Evolutionary conservation across 2,113 vertebrate species (phyloP), one percentile per base, ranked within the genome.

Genomic region (Lepisosteus oculatus): DNA sequence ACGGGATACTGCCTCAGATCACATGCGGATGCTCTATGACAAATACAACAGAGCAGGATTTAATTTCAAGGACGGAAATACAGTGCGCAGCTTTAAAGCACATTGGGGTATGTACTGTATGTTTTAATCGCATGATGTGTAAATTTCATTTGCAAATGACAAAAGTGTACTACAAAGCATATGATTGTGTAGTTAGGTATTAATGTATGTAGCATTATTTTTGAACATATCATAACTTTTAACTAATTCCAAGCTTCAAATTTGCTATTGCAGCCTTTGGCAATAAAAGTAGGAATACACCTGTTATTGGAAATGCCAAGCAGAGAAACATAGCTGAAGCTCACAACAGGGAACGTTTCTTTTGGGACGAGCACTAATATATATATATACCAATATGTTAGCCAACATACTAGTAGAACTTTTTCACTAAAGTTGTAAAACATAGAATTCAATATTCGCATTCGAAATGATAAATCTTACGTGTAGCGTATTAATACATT

Each of bases 1-100:
- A 8, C 87, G 79, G 74, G 94, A 96, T 89, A 86, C 88, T 69
- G 88, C 96, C 72, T 94, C 95, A 3, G 93, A 95, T 75, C 97
- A 98, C 85, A 98, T 98, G 97, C 90, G 93, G 80, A 86, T 91
- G 79, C 93, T 98, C 68, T 98, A 98, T 72, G 86, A 90, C 43
- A 93, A 93, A 80, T 97, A 95, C 88, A 86, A 85, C 73, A 86
- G 76, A 17, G 87, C 85, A 17, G 89, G 87, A 5, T 90, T 86
- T 70, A 81, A 81, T 42, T 89, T 89, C 76, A 86, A 81, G 71
- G 90, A 93, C 69, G 95, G 96, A 3, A 98, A 99, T 90, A 98
- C 97, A 0, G 94, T 98, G 29, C 94, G 96, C 67, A 95, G 95
- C 68, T 93, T 93, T 77, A 91, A 89, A 77, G 90, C 88, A 73